phyloP scores from a whole-genome alignment of 2,113 vertebrate species.

The Hypocryptadius cinnamomeus region DNA sequence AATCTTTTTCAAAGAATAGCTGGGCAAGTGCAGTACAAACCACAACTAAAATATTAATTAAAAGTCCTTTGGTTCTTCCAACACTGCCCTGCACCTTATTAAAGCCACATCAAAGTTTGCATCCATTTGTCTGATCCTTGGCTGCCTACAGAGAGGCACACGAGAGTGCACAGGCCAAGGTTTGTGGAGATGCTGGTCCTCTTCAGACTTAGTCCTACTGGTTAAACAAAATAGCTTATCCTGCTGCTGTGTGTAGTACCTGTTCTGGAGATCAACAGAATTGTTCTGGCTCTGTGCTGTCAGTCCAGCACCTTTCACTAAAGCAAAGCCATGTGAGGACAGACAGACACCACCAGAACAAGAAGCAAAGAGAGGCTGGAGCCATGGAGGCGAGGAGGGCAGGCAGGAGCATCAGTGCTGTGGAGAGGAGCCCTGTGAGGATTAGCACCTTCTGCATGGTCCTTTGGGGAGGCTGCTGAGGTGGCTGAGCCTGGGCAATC shows the following conservation, averaged over 20 bases:
- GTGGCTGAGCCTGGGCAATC: background rate
- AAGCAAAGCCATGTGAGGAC: background rate
- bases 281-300: background rate
- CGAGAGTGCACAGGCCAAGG: background rate
- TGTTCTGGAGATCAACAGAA: background rate
- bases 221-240: background rate
- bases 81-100: background rate
- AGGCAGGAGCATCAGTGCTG: background rate
- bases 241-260: background rate
- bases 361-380: background rate
- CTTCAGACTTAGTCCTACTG: background rate
- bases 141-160: background rate
- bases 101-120: background rate
- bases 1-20: background rate
- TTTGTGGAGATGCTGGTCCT: background rate
- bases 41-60: conserved; percentile 42
- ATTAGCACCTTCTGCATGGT: background rate
- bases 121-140: background rate
- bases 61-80: background rate
- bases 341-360: background rate
- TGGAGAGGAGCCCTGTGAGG: background rate
- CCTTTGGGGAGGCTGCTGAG: background rate
- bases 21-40: background rate
- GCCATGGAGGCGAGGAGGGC: rapidly evolving
- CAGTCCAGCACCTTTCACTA: background rate